Base-by-base conservation (phyloP, 2,888 invertebrate species). In the Drosophila merina region DNA sequence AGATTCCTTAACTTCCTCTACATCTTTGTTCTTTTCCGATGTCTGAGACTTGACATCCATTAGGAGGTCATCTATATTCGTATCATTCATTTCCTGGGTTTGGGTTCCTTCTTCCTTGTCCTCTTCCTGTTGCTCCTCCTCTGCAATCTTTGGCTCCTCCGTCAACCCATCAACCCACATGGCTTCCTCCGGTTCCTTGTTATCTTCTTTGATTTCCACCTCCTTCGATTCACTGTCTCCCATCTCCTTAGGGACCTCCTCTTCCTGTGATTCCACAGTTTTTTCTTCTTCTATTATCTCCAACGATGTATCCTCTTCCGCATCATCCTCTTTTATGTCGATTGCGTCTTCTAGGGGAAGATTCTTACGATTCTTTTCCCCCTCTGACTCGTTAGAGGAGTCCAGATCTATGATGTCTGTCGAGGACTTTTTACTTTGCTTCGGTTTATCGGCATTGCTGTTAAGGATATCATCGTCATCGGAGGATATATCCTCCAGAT, bases 341-440 rank as follows among this genome's bases (percentile, higher is more conserved):
- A 9, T n/a, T 25, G 10, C n/a, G 9, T 12, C 33, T 7, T n/a
- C 8, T 5, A 9, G 6, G 10, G 12, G 33, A 25, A 20, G 2
- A 20, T 20, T 9, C 8, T 33, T 2, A 10, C 5, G 25, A 7
- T 60, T 6, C 20, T 20, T 26, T 3, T 1, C 45, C 10, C 50
- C 45, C 6, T 30, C 12, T 26, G 9, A 45, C 42, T 87, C 86
- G 25, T 75, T 69, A 0, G 70, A 67, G 9, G 83, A 68, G 47
- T 83, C 79, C 8, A 87, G 42, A 51, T 83, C 77, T 25, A 87
- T 79, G 25, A 83, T 31, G 4, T 42, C 60, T n/a, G n/a, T 25
- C 9, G 14, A 7, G 5, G 40, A n/a, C 47, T 31, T 40, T 25
- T 38, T 6, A 8, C 0, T 3, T 36, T 1, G 57, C 36, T 1